These are phyloP conservation scores for Psittacara wagleri DNA, from an alignment of 2,113 vertebrate species.

Conservation along the genomic window DNA sequence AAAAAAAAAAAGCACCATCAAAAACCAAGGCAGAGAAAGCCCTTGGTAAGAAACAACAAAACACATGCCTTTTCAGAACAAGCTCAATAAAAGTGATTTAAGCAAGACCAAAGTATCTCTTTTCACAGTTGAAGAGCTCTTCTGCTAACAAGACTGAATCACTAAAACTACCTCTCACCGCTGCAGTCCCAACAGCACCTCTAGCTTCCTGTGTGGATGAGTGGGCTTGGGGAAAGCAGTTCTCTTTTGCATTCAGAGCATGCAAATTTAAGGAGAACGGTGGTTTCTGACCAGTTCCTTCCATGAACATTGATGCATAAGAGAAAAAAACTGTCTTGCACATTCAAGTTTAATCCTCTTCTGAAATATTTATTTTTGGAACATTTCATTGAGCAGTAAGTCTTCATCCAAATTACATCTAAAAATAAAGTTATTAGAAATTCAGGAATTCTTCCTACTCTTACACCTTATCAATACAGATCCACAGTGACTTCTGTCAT, in stretches of 20 bases:
- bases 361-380: conserved; percentile 24
- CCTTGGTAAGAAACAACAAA: not conserved
- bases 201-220: not conserved
- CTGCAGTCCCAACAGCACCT: not conserved
- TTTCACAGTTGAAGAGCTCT: not conserved
- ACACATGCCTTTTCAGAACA: not conserved
- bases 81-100: not conserved
- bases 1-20: not conserved
- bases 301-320: not conserved
- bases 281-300: not conserved
- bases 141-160: not conserved
- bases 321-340: not conserved
- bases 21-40: not conserved
- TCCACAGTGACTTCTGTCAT: not conserved
- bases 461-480: not conserved
- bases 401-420: not conserved
- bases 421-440: not conserved
- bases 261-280: not conserved
- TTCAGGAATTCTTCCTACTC: not conserved
- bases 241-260: not conserved
- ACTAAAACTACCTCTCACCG: not conserved
- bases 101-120: not conserved
- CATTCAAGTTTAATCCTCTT: conserved; percentile 1
- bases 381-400: not conserved
- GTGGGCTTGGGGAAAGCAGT: not conserved